Percentiles rank a stretch among this genome's conserved stretches.
Conservation (phyloP, 2,113 vertebrate genomes). For the Psophia crepitans region DNA sequence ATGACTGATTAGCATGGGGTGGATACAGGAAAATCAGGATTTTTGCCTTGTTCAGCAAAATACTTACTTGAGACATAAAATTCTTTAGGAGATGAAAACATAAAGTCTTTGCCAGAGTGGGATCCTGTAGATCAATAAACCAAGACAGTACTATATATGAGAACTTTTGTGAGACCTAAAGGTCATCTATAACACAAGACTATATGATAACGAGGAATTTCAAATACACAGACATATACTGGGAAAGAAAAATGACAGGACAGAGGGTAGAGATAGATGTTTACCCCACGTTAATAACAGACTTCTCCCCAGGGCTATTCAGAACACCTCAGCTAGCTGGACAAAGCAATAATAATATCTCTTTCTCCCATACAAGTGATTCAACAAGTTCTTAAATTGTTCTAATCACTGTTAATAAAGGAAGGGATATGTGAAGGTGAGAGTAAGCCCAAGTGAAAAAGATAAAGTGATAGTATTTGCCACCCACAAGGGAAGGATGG, state of each 20-base stretch:
- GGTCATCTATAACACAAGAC: not conserved
- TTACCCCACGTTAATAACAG: not conserved
- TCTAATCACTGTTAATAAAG: not conserved
- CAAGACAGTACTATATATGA: not conserved
- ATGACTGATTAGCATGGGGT: not conserved
- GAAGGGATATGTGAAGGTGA: not conserved
- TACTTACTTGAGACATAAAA: not conserved
- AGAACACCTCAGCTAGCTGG: not conserved
- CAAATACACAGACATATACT: not conserved
- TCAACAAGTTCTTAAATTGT: not conserved
- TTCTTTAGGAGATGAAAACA: not conserved
- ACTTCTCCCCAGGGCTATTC: not conserved
- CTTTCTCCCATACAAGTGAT: not conserved
- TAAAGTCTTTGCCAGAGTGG: not conserved
- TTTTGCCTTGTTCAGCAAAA: not conserved
- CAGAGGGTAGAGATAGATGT: not conserved
- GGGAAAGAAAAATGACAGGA: not conserved
- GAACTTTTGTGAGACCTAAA: not conserved
- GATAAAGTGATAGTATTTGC: not conserved
- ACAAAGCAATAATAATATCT: not conserved
- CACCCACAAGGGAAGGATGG: not conserved
- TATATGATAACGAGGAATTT: not conserved
- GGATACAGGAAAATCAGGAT: not conserved
- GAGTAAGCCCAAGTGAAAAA: not conserved
- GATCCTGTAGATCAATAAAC: not conserved